Evolutionary conservation across 2,797 vertebrate genomes (phyloP).

Genomic region (Sternarchorhynchus goeldii): DNA sequence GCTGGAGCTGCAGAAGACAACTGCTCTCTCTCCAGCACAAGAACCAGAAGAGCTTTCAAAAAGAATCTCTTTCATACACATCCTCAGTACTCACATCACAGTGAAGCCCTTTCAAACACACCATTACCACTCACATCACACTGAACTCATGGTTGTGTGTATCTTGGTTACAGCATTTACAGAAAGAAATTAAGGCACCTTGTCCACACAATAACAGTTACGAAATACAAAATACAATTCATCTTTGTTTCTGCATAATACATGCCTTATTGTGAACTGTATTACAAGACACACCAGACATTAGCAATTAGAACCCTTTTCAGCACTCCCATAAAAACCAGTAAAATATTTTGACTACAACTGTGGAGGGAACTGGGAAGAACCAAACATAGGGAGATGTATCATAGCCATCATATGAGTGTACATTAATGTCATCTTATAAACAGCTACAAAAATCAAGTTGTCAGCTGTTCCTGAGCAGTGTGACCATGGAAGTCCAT

Average conservation of each 20-base stretch:
- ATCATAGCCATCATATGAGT: too few species aligned
- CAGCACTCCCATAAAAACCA: neutral
- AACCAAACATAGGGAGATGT: constrained; percentile 19
- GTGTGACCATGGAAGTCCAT: neutral
- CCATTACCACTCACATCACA: constrained; percentile 3
- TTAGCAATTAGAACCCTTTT: neutral
- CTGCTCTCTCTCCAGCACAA: constrained; percentile 25
- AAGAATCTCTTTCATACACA: constrained; percentile 10
- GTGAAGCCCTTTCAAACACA: constrained; percentile 9
- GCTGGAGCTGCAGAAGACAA: constrained; percentile 6
- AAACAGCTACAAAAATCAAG: neutral
- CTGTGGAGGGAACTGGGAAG: neutral
- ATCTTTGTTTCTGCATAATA: too few species aligned
- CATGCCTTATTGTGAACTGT: constrained; percentile 22
- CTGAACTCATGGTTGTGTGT: constrained; percentile 17
- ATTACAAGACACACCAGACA: constrained; percentile 16
- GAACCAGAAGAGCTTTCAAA: constrained; percentile 20
- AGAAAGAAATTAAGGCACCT: constrained; percentile 23
- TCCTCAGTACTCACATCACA: constrained; percentile 4
- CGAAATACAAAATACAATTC: neutral
- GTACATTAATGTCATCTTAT: too few species aligned
- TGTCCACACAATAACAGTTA: constrained; percentile 13
- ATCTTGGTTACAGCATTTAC: constrained; percentile 14
- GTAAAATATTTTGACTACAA: neutral
- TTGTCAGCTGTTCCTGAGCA: neutral